A percentile compares a stretch with the other conserved stretches of the same genome.
Conservation (phyloP, 2,113 vertebrate species). For the Lophochroa leadbeateri region DNA sequence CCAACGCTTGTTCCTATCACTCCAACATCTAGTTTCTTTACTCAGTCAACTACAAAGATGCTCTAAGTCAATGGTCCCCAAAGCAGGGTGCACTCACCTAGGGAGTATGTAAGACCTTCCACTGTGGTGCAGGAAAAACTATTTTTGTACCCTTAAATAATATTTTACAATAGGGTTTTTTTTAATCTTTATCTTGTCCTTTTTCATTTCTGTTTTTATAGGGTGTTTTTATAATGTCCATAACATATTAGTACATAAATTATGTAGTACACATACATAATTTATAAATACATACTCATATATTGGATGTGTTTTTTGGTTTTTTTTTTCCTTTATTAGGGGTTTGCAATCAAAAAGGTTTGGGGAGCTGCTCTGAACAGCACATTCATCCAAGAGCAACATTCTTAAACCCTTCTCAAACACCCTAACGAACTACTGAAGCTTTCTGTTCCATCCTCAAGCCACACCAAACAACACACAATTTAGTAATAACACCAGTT, state of each 20-base stretch:
- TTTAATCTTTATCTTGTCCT: background rate
- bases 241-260: background rate
- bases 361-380: background rate
- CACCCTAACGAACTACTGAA: background rate
- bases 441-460: background rate
- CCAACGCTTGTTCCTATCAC: background rate
- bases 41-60: background rate
- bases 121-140: background rate
- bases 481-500: background rate
- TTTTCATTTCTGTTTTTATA: background rate
- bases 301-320: no score
- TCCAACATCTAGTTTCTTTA: background rate
- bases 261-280: background rate
- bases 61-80: background rate
- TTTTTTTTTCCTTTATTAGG: background rate
- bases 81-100: accelerated
- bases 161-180: background rate
- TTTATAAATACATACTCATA: background rate
- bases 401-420: background rate
- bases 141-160: background rate
- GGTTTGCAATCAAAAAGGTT: background rate
- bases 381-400: background rate
- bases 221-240: background rate
- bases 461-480: background rate
- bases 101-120: background rate